phyloP scores from a whole-genome alignment of 2,797 vertebrate genomes.

The Bryconaethiops microstoma region DNA sequence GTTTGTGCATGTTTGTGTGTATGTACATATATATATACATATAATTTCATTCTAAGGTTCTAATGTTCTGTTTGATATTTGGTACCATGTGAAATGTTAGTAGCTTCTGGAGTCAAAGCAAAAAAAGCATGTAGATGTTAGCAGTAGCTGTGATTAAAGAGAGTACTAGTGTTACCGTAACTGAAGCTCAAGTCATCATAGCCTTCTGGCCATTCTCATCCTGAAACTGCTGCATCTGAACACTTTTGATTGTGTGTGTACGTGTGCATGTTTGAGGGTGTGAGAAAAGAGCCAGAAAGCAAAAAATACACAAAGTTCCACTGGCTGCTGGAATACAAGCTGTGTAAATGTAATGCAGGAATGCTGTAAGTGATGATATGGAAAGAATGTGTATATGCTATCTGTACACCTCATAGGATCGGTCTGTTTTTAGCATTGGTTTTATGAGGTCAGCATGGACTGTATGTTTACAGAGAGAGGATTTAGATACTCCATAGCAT shows the following conservation, averaged over 20 bases:
- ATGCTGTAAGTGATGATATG: slow-evolving; percentile 19
- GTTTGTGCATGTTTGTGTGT: no score
- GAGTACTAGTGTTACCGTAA: slow-evolving; percentile 18
- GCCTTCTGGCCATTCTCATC: slow-evolving; percentile 1
- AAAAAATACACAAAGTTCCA: background rate
- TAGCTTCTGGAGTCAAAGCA: background rate
- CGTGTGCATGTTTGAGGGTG: background rate
- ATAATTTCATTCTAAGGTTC: background rate
- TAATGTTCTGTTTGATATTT: background rate
- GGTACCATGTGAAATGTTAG: background rate
- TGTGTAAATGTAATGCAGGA: slow-evolving; percentile 1
- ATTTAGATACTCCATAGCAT: slow-evolving; percentile 36
- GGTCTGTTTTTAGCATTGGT: slow-evolving; percentile 21
- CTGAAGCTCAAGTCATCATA: slow-evolving; percentile 5
- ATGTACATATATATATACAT: background rate
- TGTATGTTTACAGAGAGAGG: slow-evolving; percentile 8
- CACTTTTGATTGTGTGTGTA: background rate
- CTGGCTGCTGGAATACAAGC: slow-evolving; percentile 1
- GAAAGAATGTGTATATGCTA: slow-evolving; percentile 17
- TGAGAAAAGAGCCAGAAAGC: background rate
- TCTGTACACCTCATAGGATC: background rate
- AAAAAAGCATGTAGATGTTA: background rate
- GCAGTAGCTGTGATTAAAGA: slow-evolving; percentile 6
- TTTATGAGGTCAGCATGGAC: slow-evolving; percentile 23
- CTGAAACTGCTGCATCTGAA: slow-evolving; percentile 4